phyloP scores from a whole-genome alignment of 2,888 invertebrate genomes.

The Pyrgus malvae region DNA sequence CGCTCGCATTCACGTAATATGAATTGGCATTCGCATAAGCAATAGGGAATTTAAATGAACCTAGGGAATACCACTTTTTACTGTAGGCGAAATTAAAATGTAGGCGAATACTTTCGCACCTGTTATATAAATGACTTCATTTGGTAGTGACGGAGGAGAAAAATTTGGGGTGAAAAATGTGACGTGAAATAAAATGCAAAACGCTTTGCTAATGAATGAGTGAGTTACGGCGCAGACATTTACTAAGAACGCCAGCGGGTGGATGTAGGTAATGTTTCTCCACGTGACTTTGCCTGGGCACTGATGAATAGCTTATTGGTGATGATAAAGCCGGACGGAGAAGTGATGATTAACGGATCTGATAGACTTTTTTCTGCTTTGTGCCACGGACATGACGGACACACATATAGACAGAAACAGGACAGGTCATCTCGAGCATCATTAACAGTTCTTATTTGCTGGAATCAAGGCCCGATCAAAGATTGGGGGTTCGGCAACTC shows the following conservation, averaged over 20 bases:
- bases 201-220: conserved; percentile 14
- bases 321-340: no score
- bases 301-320: no score
- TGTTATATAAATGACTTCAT: conserved; percentile 21
- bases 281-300: no score
- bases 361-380: no score
- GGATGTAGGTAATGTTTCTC: no score
- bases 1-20: conserved; percentile 52
- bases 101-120: conserved; percentile 24
- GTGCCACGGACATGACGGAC: no score
- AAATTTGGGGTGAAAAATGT: conserved; percentile 20
- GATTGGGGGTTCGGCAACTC: no score
- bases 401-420: no score
- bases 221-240: conserved; percentile 9
- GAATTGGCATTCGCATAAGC: conserved; percentile 60
- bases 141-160: conserved; percentile 14
- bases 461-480: no score
- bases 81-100: conserved; percentile 25
- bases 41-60: conserved; percentile 41
- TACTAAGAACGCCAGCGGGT: not conserved
- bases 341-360: no score
- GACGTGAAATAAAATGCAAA: conserved; percentile 14
- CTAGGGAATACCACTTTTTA: conserved; percentile 36
- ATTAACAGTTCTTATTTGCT: no score
- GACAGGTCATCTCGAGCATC: no score